A percentile compares a stretch with the other conserved stretches of the same genome.
These are phyloP conservation scores for Dione juno DNA, from an alignment of 2,888 invertebrate species.

Conservation along the genomic window DNA sequence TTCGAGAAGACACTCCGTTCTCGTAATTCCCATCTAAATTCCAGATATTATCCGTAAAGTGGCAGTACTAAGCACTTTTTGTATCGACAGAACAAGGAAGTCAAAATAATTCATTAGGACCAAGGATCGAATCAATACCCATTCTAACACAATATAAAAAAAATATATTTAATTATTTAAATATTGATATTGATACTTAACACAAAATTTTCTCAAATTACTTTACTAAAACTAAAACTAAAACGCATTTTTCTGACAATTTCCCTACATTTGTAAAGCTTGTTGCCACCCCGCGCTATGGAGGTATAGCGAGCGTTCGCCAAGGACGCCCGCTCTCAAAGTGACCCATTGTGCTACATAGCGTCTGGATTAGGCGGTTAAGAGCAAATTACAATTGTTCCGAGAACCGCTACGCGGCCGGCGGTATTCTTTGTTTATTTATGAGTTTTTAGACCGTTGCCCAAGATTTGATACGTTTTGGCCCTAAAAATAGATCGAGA, in stretches of 20 bases:
- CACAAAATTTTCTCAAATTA: too few relatives aligned
- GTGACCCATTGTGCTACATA: slow-evolving; percentile 78
- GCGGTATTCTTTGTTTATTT: slow-evolving; percentile 42
- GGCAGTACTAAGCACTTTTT: too few relatives aligned
- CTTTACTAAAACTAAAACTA: background rate
- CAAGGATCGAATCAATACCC: too few relatives aligned
- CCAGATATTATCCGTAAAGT: too few relatives aligned
- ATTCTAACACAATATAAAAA: too few relatives aligned
- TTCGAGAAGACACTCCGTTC: too few relatives aligned
- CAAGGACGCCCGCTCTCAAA: slow-evolving; percentile 79
- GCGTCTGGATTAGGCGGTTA: slow-evolving; percentile 48
- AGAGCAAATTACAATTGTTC: slow-evolving; percentile 51
- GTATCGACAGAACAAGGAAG: too few relatives aligned
- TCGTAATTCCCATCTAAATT: too few relatives aligned
- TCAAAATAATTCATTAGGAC: too few relatives aligned
- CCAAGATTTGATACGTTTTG: slow-evolving; percentile 29
- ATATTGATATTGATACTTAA: too few relatives aligned
- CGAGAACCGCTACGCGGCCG: slow-evolving; percentile 46
- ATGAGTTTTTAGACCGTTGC: slow-evolving; percentile 34
- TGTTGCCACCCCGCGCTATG: slow-evolving; percentile 13
- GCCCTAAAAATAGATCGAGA: slow-evolving; percentile 17
- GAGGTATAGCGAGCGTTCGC: slow-evolving; percentile 48
- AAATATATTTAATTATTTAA: too few relatives aligned
- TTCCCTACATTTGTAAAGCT: background rate
- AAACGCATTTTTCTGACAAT: background rate